phyloP scores from a whole-genome alignment of 2,113 vertebrate genomes.

The Eira barbara region DNA sequence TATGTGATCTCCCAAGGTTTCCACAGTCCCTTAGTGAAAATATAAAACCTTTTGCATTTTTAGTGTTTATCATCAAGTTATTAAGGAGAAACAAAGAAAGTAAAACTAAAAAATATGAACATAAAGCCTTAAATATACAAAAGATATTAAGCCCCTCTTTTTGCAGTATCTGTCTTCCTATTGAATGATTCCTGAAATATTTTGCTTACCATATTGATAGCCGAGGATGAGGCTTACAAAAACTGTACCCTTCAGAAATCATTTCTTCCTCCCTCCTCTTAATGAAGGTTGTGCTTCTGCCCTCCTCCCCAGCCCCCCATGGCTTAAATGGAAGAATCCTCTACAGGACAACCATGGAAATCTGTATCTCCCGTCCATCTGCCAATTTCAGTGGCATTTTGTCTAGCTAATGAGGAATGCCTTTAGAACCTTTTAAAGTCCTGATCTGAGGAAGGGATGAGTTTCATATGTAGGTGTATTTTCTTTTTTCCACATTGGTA shows the following conservation, averaged over 20 bases:
- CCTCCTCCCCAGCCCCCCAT: fast-evolving
- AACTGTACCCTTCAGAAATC: background rate
- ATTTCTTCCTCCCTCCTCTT: background rate
- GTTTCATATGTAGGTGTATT: background rate
- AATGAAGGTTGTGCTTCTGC: background rate
- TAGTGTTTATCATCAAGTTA: background rate
- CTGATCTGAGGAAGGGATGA: background rate
- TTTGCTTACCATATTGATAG: background rate
- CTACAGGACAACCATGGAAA: background rate
- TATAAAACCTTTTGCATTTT: background rate
- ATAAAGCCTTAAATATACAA: background rate
- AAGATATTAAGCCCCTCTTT: background rate
- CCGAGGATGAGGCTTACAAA: background rate
- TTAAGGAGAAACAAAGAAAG: background rate
- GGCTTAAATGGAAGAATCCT: background rate
- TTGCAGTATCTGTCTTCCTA: background rate
- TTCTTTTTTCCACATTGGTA: background rate
- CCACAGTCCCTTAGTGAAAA: background rate
- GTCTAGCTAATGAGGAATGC: background rate
- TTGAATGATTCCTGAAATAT: background rate
- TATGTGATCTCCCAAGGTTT: background rate
- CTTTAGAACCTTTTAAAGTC: background rate
- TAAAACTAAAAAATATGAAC: background rate
- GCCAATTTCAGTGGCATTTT: background rate
- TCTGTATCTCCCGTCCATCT: background rate